A percentile compares a stretch with the other conserved stretches of the same genome.
Evolutionary conservation across 2,797 vertebrate genomes (phyloP).

Genomic region (Pempheris klunzingeri): DNA sequence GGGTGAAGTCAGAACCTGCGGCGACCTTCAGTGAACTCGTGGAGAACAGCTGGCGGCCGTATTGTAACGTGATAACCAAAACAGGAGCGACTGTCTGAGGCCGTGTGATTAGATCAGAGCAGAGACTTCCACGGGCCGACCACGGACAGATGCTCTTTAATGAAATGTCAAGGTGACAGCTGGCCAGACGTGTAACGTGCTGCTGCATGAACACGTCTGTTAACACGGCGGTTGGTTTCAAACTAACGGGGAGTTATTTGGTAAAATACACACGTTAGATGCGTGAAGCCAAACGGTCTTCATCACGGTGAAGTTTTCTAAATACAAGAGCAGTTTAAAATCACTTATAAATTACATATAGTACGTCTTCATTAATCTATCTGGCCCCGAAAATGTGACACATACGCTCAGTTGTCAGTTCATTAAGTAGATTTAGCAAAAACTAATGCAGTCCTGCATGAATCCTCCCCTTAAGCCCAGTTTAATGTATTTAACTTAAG

Average conservation of each 20-base stretch:
- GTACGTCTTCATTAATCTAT: background rate
- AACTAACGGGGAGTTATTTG: background rate
- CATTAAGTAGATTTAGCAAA: background rate
- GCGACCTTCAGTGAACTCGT: constrained; percentile 48
- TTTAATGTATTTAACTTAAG: background rate
- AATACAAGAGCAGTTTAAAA: no score
- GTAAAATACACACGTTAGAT: background rate
- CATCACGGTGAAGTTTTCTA: background rate
- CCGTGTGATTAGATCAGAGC: constrained; percentile 29
- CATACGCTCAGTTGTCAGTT: background rate
- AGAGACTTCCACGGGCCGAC: constrained; percentile 26
- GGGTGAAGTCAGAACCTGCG: constrained; percentile 5
- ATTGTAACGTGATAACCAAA: constrained; percentile 67
- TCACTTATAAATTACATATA: no score
- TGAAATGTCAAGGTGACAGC: constrained; percentile 61
- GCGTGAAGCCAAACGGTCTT: background rate
- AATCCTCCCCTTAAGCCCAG: no score
- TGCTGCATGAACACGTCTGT: constrained; percentile 36
- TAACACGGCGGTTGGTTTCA: constrained; percentile 9
- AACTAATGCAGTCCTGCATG: background rate
- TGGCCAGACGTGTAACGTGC: constrained; percentile 41
- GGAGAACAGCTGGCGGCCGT: constrained; percentile 65
- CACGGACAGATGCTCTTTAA: constrained; percentile 62
- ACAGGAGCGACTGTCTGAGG: constrained; percentile 45
- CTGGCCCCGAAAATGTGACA: background rate